These are phyloP conservation scores for Periophthalmodon schlosseri DNA, from an alignment of 2,113 vertebrate genomes.

Conservation along the genomic window DNA sequence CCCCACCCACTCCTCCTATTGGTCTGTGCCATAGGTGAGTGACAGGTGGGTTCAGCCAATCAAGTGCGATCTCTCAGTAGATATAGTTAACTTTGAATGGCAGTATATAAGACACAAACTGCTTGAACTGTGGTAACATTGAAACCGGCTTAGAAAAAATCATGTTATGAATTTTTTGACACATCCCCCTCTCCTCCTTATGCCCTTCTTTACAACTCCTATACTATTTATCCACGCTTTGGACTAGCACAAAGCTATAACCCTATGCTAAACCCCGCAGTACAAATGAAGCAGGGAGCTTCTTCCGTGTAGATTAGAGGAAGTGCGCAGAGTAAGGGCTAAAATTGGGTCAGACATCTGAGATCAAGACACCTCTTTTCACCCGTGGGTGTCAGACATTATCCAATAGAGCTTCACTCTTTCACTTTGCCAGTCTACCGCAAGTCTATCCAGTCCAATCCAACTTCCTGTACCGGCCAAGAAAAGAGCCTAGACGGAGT, in stretches of 20 bases:
- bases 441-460: background rate
- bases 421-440: constrained; percentile 14
- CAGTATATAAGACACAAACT: background rate
- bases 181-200: too few relatives aligned
- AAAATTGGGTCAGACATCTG: constrained; percentile 70
- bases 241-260: background rate
- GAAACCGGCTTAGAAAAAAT: background rate
- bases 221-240: background rate
- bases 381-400: constrained; percentile 43
- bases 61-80: background rate
- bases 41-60: background rate
- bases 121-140: background rate
- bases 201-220: too few relatives aligned
- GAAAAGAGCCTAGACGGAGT: constrained; percentile 39
- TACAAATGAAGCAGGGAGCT: constrained; percentile 20
- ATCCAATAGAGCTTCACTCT: constrained; percentile 26
- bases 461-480: constrained; percentile 10
- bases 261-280: background rate
- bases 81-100: background rate
- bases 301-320: constrained; percentile 47
- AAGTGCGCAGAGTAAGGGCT: constrained; percentile 28
- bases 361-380: constrained; percentile 46
- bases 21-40: background rate
- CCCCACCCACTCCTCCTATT: too few relatives aligned
- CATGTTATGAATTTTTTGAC: background rate